Evolutionary conservation across 2,113 vertebrate species (phyloP).

Genomic region (Hydrochoerus hydrochaeris): DNA sequence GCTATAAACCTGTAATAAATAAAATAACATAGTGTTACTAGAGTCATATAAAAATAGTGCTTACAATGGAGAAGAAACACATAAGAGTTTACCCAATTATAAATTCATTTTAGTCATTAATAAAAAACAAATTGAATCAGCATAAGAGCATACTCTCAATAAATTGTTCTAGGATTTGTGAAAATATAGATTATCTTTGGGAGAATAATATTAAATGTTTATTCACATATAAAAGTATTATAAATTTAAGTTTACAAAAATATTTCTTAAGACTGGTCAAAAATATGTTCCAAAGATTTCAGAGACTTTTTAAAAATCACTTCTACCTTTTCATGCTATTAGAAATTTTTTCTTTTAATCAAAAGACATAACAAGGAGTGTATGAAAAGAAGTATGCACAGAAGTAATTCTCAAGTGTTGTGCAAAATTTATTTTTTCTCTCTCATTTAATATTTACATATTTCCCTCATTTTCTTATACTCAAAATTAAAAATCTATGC

Average conservation of each 20-base stretch:
- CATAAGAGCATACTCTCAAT: neutral
- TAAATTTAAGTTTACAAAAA: neutral
- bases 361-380: neutral
- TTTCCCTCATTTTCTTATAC: neutral
- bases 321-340: neutral
- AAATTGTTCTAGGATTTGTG: neutral
- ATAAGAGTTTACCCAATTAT: neutral
- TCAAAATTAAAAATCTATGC: neutral
- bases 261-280: neutral
- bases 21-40: neutral
- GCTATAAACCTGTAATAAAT: neutral
- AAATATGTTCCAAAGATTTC: neutral
- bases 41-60: neutral
- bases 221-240: neutral
- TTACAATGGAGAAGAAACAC: neutral
- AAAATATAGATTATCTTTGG: neutral
- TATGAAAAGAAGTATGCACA: neutral
- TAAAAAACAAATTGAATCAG: neutral
- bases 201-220: neutral
- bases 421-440: neutral
- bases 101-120: neutral
- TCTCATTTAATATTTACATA: neutral
- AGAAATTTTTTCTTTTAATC: neutral
- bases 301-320: neutral
- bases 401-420: neutral